Base-by-base conservation (phyloP, 2,113 vertebrate species). In the Coreoperca whiteheadi region DNA sequence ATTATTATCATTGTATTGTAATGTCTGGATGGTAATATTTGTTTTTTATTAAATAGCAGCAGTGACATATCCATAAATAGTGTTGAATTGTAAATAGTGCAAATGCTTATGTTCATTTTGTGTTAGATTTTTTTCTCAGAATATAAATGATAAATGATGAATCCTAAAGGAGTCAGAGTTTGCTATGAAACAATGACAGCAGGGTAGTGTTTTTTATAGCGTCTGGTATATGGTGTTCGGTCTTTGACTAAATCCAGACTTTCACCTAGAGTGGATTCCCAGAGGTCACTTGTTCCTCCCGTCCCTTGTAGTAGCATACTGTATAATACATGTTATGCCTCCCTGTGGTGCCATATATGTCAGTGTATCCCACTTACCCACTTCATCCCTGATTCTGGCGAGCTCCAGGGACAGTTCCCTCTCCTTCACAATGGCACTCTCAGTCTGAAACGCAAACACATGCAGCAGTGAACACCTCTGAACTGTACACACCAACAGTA, bases 331-430 rank as follows among this genome's bases (percentile, higher is more conserved):
- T 74, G 41, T n/a, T n/a, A n/a, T n/a, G n/a, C 28, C 66, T 73
- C 79, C 74, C 82, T 0, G 61, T 15, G 75, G 75, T 46, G 54
- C 53, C 32, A 18, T 70, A 46, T 73, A 28, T 81, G 53, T 75
- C 1, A 9, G 64, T n/a, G 75, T 61, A 57, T 59, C 59, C 77
- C 89, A 96, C 98, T 98, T 96, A 99, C 98, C 98, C 92, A 97
- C 96, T 98, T 99, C 98, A 97, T 99, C 97, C 95, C 96, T 98
- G 96, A 98, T 96, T 92, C 95, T 97, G 89, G 96, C 92, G 92
- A 99, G 97, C 93, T 99, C 97, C 74, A 95, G 86, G 88, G 95
- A 96, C 92, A 99, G 94, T 84, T 97, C 97, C 94, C 96, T 96
- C 93, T 98, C 97, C 93, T 97, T 99, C 92, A 96, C 95, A 89